These are phyloP conservation scores for Aphrocallistes beatrix DNA, from an alignment of 37 sponge, comb jelly and placozoan species.

Conservation along the genomic window DNA sequence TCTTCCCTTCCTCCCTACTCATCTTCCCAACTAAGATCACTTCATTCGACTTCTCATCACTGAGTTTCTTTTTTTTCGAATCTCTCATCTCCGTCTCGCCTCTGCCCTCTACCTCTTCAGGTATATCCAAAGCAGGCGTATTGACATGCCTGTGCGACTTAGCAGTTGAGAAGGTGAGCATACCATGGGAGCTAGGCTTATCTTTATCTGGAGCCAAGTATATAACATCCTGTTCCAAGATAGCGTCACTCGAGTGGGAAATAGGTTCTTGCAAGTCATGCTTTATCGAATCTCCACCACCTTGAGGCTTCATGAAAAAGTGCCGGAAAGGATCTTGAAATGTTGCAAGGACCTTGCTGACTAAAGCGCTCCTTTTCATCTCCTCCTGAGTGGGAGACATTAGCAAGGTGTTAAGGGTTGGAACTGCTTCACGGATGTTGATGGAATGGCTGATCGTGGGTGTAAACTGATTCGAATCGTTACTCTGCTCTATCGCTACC, in stretches of 20 bases:
- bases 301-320: not conserved
- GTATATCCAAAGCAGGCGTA: not conserved
- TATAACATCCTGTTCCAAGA: not conserved
- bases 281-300: not conserved
- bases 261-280: not conserved
- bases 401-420: not conserved
- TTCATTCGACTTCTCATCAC: too few relatives aligned
- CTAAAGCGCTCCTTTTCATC: not conserved
- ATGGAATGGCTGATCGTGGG: not conserved
- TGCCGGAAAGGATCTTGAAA: not conserved
- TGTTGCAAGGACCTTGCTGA: not conserved
- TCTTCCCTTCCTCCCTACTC: not conserved
- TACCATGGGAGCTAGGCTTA: not conserved
- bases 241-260: not conserved
- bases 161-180: not conserved
- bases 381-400: not conserved
- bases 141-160: not conserved
- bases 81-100: not conserved
- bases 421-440: not conserved
- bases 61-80: not conserved
- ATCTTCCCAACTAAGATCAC: not conserved
- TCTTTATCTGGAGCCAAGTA: not conserved
- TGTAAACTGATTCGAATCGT: not conserved
- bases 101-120: not conserved
- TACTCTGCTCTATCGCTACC: not conserved